Evolutionary conservation across 37 sponge, comb jelly and placozoan genomes (phyloP), one percentile per base, ranked within the genome.

Genomic region (Aphrocallistes beatrix): DNA sequence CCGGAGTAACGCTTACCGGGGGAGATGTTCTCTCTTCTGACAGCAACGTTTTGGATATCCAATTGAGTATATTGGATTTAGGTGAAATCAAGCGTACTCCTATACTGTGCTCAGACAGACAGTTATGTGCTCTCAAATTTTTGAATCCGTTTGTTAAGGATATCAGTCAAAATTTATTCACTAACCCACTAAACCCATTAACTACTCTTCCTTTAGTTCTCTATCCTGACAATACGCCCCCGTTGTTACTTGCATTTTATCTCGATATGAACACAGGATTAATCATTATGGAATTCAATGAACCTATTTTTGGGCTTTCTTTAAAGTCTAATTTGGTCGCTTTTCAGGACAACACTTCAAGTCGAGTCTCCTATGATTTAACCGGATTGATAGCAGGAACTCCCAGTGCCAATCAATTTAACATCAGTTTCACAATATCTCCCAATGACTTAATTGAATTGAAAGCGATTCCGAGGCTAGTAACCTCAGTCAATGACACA

Each of bases 281-380:
- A 21, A 81, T 95, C 13, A 81, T 40, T 6, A 85, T 95, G 9
- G 87, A 89, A n/a, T 95, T 95, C 45, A 51, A 91, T 88, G 96
- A 95, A 81, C 96, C 96, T 28, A 90, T 95, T 81, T 87, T 90
- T 38, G 92, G 90, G 0, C 48, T 95, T 17, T 82, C 86, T 23
- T 37, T 95, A 40, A 86, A 60, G 38, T 88, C 89, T 10, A 83
- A 91, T 38, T 91, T 60, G 10, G 17, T 60, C n/a, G n/a, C 75
- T 60, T 60, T 60, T 13, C 75, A 60, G 21, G 75, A 92, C 39
- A 60, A 87, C 37, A 82, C 23, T 69, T 86, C 88, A 23, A 50
- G 37, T 13, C 6, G 48, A n/a, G 75, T n/a, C 0, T 51, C 39
- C 23, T 88, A 69, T 39, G 83, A 82, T 0, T 84, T 95, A 16